phyloP scores from a whole-genome alignment of 1,140 invertebrate genomes.

The Penaeus vannamei region DNA sequence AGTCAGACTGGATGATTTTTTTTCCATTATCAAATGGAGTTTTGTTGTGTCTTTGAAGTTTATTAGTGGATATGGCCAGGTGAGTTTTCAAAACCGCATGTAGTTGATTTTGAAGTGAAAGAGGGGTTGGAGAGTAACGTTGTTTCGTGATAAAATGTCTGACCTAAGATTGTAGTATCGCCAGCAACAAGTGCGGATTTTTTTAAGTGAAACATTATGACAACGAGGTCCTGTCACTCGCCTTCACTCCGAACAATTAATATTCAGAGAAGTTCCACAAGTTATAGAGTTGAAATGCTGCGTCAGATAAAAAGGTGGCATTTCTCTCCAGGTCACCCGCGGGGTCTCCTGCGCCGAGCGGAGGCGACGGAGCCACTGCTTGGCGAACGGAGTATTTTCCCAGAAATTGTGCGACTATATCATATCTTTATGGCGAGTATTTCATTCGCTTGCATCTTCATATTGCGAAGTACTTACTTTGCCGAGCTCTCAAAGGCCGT shows the following conservation, averaged over 20 bases:
- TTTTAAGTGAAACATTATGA: conserved; percentile 49
- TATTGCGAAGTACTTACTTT: too few relatives aligned
- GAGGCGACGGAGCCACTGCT: too few relatives aligned
- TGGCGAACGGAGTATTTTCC: too few relatives aligned
- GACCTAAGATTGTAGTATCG: conserved; percentile 18
- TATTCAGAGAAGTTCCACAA: conserved; percentile 52
- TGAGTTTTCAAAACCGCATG: conserved; percentile 58
- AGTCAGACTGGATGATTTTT: conserved; percentile 64
- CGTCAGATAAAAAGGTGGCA: conserved; percentile 22
- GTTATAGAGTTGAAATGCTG: conserved; percentile 3
- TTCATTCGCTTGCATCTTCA: too few relatives aligned
- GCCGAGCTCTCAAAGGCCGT: too few relatives aligned
- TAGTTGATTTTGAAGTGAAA: conserved; percentile 47
- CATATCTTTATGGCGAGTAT: too few relatives aligned
- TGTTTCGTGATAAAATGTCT: conserved; percentile 48
- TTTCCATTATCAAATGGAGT: conserved; percentile 66
- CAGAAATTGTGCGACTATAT: too few relatives aligned
- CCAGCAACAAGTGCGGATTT: not conserved
- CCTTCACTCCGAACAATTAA: conserved; percentile 39
- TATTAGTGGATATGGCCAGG: conserved; percentile 65
- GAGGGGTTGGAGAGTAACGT: conserved; percentile 1
- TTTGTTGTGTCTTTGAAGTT: conserved; percentile 66
- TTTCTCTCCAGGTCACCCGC: not conserved
- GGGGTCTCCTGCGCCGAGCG: too few relatives aligned
- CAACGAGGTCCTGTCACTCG: conserved; percentile 42